A percentile compares a stretch with the other conserved stretches of the same genome.
These are phyloP conservation scores for Arrhamphus sclerolepis DNA, from an alignment of 2,797 vertebrate species.

Conservation along the genomic window DNA sequence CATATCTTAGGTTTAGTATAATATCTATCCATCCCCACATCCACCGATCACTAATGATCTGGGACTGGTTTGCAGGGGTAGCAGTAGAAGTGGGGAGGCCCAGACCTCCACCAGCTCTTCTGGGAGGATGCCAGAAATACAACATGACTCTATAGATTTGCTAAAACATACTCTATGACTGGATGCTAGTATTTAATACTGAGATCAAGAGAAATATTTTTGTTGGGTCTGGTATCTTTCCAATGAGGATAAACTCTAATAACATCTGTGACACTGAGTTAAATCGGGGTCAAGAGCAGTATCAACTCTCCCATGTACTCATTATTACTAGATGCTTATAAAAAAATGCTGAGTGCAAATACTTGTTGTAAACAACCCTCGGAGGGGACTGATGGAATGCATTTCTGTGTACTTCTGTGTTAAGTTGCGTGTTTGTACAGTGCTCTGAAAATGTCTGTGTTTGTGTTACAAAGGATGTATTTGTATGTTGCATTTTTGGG, in stretches of 20 bases:
- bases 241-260: conserved; percentile 4
- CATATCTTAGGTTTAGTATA: no score
- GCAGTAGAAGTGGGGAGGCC: no score
- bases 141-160: no score
- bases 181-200: neutral
- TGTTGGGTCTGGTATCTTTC: neutral
- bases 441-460: neutral
- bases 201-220: neutral
- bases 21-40: no score
- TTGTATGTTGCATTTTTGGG: neutral
- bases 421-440: neutral
- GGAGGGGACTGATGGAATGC: conserved; percentile 31
- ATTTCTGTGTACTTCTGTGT: conserved; percentile 12
- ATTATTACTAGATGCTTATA: conserved; percentile 30
- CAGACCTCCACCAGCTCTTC: no score
- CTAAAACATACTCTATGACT: no score
- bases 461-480: neutral
- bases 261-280: neutral
- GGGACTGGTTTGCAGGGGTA: no score
- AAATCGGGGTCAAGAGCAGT: conserved; percentile 32
- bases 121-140: no score
- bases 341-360: conserved; percentile 17
- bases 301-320: conserved; percentile 36
- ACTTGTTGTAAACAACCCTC: conserved; percentile 38
- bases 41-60: no score